Percentiles rank a stretch among this genome's conserved stretches.
Conservation (phyloP, 2,888 invertebrate genomes). For the Drosophila stalkeri region DNA sequence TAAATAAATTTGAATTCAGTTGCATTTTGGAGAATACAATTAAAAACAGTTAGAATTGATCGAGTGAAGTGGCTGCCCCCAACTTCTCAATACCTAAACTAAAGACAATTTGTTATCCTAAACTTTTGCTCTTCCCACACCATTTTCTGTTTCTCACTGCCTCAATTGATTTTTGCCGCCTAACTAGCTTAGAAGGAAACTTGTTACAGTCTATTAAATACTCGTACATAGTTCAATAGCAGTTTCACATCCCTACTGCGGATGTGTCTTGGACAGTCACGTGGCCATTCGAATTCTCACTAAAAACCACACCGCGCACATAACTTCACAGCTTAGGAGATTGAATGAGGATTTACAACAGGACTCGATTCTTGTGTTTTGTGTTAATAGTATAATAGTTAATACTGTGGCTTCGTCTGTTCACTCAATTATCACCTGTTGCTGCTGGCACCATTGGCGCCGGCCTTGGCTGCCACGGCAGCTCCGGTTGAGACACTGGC, state of each 20-base stretch:
- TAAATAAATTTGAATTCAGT: neutral
- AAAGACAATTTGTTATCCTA: conserved; percentile 50
- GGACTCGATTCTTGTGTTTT: neutral
- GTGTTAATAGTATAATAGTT: conserved; percentile 13
- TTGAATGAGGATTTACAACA: conserved; percentile 9
- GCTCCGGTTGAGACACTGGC: neutral
- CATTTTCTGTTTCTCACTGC: conserved; percentile 10
- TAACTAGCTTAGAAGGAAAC: conserved; percentile 77
- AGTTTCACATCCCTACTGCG: conserved; percentile 3
- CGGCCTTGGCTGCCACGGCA: conserved; percentile 2
- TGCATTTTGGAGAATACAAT: neutral
- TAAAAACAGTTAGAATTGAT: conserved; percentile 4
- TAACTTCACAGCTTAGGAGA: conserved; percentile 44
- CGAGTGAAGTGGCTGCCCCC: conserved; percentile 24
- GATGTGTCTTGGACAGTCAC: conserved; percentile 2
- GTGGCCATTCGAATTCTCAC: conserved; percentile 39
- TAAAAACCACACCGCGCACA: conserved; percentile 60
- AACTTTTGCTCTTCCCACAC: conserved; percentile 1
- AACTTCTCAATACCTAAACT: conserved; percentile 32
- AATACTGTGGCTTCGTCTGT: conserved; percentile 39
- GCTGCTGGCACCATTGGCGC: conserved; percentile 60
- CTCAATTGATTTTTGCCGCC: conserved; percentile 42
- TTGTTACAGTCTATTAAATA: conserved; percentile 78
- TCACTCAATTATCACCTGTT: conserved; percentile 46
- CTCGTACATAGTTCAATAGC: conserved; percentile 49